Base-by-base conservation (phyloP, 2,888 invertebrate species). In the Autographa pulchrina region DNA sequence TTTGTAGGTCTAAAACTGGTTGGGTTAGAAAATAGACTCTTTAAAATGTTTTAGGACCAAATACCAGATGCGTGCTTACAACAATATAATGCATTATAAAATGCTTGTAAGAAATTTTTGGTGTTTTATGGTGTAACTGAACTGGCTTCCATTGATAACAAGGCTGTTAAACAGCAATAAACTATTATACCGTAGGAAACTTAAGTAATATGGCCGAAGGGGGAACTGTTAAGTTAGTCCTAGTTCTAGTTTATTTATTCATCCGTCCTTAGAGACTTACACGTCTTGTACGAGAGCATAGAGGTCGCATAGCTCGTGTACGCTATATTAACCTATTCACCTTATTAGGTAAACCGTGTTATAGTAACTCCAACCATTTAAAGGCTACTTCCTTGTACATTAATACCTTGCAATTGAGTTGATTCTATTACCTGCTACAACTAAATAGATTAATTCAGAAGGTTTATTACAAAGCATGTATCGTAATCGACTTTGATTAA, bases 401-500 rank as follows among this genome's bases (percentile, higher is more conserved):
- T 78, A 68, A 64, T 66, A 61, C 48, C 31, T 52, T 73, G 58
- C 69, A 77, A 79, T 74, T 68, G 74, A 71, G 48, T 59, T 70
- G 63, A 79, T 65, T 74, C 72, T 64, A 41, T 18, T 65, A 72
- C 35, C n/a, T 52, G 8, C 25, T n/a, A 35, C 18, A 0, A 59
- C n/a, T 4, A n/a, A 58, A 54, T 16, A 59, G 48, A 54, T 11
- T 52, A 0, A 0, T 13, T 32, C 68, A 72, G 64, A 77, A 75
- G 63, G 61, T 16, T 31, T 61, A 31, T 4, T 7, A 25, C 20
- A 9, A 4, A 35, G 16, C 13, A 13, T 41, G 41, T 13, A 5
- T 41, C 41, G 11, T 41, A 9, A 41, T 0, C 41, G 13, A 13
- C 14, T 41, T 14, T 35, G 7, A 35, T 35, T 1, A 38, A 38